Base-by-base conservation (phyloP, 2,113 vertebrate species). In the Laticauda colubrina region DNA sequence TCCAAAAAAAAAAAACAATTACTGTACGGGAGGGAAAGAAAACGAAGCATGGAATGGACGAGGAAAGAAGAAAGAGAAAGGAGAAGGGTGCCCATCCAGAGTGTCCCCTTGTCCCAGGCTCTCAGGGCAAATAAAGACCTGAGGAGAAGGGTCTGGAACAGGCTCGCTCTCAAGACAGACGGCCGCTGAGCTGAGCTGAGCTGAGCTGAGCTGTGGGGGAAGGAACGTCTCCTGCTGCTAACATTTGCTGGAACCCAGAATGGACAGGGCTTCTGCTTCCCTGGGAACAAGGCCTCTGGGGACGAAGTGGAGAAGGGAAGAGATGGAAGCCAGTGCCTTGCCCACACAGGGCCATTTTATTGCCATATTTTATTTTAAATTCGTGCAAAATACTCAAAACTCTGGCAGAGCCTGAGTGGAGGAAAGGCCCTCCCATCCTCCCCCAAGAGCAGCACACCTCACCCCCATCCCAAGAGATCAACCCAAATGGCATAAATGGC, bases 281-380 rank as follows among this genome's bases (percentile, higher is more conserved):
- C 53, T 54, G 85, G 92, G 59, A 5, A 10, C 21, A 4, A 39
- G 85, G 23, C 39, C 34, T 88, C 20, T 23, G 45, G 64, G 87
- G 55, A 29, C 64, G 10, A 85, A 92, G 86, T 55, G 55, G 53
- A 88, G 93, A 93, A 92, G 45, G 29, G 54, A 85, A 34, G 96
- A 95, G 95, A 92, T 53, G 26, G 45, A 92, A 87, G 89, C 97
- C 94, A 94, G 96, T 96, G 97, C 97, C 97, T 94, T 64, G 53
- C 94, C 95, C 94, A 61, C 95, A 94, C 95, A 3, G 95, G 97
- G 96, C 96, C 95, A 94, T 95, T 95, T 98, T 98, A 98, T 98
- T 98, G 97, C 97, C 97, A 97, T 97, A 95, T 97, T 97, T 93
- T 90, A 91, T 95, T 97, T 97, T 94, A 97, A 96, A 97, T 95